Evolutionary conservation across 1,140 invertebrate genomes (phyloP).

Genomic region (Formica selysi): DNA sequence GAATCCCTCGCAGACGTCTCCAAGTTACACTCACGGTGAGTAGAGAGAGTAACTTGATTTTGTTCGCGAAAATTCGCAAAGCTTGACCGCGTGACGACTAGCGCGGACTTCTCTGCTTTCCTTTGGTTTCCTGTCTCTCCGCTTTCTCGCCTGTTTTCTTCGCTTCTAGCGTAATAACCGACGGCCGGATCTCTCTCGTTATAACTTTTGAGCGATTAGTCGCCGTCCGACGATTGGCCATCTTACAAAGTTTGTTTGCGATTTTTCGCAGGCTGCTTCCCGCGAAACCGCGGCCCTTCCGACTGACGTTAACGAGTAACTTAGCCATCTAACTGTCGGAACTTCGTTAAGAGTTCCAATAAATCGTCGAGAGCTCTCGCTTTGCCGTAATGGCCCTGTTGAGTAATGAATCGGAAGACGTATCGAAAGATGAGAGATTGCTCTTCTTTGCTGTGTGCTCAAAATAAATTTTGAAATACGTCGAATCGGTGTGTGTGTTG

Average conservation of each 20-base stretch:
- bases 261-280: slow-evolving; percentile 56
- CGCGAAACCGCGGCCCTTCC: slow-evolving; percentile 58
- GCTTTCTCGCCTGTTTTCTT: slow-evolving; percentile 41
- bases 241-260: slow-evolving; percentile 61
- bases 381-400: slow-evolving; percentile 58
- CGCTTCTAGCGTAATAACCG: slow-evolving; percentile 48
- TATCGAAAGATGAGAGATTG: slow-evolving; percentile 55
- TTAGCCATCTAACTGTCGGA: slow-evolving; percentile 63
- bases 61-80: slow-evolving; percentile 58
- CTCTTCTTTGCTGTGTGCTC: not conserved
- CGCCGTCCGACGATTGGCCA: slow-evolving; percentile 54
- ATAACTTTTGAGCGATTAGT: slow-evolving; percentile 65
- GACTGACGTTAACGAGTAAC: slow-evolving; percentile 61
- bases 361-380: slow-evolving; percentile 59
- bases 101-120: slow-evolving; percentile 14
- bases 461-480: slow-evolving; percentile 1
- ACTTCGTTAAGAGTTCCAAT: slow-evolving; percentile 62
- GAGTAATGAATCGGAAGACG: slow-evolving; percentile 60
- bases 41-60: slow-evolving; percentile 63
- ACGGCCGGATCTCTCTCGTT: slow-evolving; percentile 62
- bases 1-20: slow-evolving; percentile 60
- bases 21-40: slow-evolving; percentile 49
- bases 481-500: slow-evolving; percentile 1
- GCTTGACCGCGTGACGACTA: slow-evolving; percentile 61
- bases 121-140: not conserved